Evolutionary conservation across 2,797 vertebrate genomes (phyloP), one percentile per base, ranked within the genome.

Genomic region (Rallus crepitans): DNA sequence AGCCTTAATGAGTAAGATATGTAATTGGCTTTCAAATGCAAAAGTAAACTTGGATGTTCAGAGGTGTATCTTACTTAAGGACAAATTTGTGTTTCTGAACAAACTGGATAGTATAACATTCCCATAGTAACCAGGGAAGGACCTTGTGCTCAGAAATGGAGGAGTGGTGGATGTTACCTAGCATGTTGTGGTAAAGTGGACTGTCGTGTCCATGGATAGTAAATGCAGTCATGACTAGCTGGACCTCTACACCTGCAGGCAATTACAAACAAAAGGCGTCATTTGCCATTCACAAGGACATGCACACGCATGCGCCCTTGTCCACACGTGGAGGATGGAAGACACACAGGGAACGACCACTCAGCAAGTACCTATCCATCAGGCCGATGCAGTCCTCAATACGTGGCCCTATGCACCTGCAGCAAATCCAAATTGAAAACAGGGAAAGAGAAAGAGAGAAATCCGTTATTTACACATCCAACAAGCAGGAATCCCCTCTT

Each of bases 321-420:
- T 97, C 94, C 97, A 97, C 96, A 97, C 96, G 89, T 35, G 96
- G 92, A 87, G 82, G 90, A 97, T 97, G 95, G 86, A 93, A 93
- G 96, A 96, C 95, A 96, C 96, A 98, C 89, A 96, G 90, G 96
- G 89, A 96, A 93, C 61, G 95, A 96, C 80, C 95, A 95, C 89
- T 77, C 96, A 35, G 95, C 96, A 97, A 97, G 95, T 98, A 99
- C 99, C 99, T 99, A 99, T 99, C 99, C 98, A 99, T 99, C 98
- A 99, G 99, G 96, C 99, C 99, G n/a, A 99, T 98, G 97, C 99
- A 99, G 98, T 99, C 99, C 97, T 99, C 99, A 35, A 99, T 98
- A 87, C 98, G 98, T 5, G 99, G 99, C 96, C 99, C 99, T 95
- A 98, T 94, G 97, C 99, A 99, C 98, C 99, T 99, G 98, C 94